Evolutionary conservation across 2,113 vertebrate species (phyloP), one percentile per base, ranked within the genome.

Genomic region (Orientallactaga bullata): DNA sequence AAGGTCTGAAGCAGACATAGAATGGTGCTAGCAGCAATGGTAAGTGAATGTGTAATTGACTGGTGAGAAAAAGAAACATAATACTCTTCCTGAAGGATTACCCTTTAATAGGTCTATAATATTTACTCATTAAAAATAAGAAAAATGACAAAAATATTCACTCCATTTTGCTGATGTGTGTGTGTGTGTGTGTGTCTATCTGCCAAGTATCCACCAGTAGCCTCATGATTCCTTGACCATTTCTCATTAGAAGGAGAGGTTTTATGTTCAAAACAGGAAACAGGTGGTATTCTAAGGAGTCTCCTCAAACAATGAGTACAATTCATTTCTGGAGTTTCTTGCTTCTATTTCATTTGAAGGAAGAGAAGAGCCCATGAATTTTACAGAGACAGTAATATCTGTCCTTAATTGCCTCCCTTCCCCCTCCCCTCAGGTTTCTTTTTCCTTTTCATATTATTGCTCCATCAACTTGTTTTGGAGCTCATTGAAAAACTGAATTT

Each of bases 181-280:
- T 73, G 15, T 32, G 24, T 26, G 37, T 47, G 21, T 35, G 28
- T 63, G 21, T 73, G 10, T 16, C 1, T 2, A 69, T 82, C 68
- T 83, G 60, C 18, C 42, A 66, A 71, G 24, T 85, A 84, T 85
- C 30, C 24, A 76, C 10, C 13, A 77, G 9, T 32, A 12, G 88
- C 55, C 88, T 88, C 8, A 11, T 77, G 37, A 94, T 60, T 8
- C 1, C 37, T 82, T 85, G 32, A 91, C 88, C 32, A 89, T 94
- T 89, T 20, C 37, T 79, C 89, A 73, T 86, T 58, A 78, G 58
- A 78, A 65, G 37, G 65, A 4, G 85, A 42, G 30, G 4, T 35
- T 65, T n/a, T 72, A 72, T 81, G 17, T 58, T 95, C 65, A 68
- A 85, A 77, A 68, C 35, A 93, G 60, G 71, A 91, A 93, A 42